phyloP scores from a whole-genome alignment of 2,113 vertebrate genomes.

The Aegypius monachus region DNA sequence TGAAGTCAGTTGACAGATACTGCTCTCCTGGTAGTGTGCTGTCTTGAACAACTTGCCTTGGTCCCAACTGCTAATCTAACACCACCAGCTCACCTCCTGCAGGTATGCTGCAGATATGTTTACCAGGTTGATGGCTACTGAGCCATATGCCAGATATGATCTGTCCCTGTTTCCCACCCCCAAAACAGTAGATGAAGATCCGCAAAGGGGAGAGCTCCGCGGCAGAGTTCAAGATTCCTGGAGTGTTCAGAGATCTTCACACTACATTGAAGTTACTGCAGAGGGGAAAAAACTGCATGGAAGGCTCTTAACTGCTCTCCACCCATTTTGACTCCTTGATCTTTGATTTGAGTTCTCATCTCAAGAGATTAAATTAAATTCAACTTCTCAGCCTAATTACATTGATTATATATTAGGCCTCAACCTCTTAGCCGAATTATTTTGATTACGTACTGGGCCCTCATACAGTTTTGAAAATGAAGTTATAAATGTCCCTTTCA shows the following conservation, averaged over 20 bases:
- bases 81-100: not conserved
- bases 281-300: not conserved
- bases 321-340: not conserved
- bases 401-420: not conserved
- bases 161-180: not conserved
- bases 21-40: not conserved
- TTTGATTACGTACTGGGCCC: not conserved
- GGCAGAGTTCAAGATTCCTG: not conserved
- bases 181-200: not conserved
- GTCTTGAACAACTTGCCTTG: not conserved
- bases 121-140: not conserved
- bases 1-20: not conserved
- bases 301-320: not conserved
- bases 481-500: not conserved
- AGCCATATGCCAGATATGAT: not conserved
- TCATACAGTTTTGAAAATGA: not conserved
- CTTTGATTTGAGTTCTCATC: conserved; percentile 18
- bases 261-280: not conserved
- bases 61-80: not conserved
- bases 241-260: not conserved
- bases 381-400: not conserved
- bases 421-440: not conserved
- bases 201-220: not conserved
- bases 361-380: not conserved
- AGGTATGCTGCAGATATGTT: not conserved